Conservation (phyloP, 2,113 vertebrate species). For the Paradoxurus hermaphroditus region DNA sequence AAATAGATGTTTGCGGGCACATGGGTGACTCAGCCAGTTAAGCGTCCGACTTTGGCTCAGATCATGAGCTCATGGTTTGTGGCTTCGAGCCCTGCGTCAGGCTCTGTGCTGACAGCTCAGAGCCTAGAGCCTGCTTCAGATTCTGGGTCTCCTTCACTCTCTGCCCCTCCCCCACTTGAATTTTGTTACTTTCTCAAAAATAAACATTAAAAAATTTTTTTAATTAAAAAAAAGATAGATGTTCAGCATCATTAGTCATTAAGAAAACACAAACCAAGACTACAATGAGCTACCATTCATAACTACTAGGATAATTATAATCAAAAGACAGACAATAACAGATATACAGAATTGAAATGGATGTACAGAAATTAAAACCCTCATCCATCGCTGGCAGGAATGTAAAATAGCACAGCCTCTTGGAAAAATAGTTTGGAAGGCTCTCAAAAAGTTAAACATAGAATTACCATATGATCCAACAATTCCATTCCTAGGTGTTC, state of each 20-base stretch:
- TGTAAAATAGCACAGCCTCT: background rate
- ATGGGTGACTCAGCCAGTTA: too few relatives aligned
- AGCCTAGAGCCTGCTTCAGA: too few relatives aligned
- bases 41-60: too few relatives aligned
- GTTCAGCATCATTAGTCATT: background rate
- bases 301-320: background rate
- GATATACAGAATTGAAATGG: background rate
- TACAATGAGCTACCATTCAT: background rate
- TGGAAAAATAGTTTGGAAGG: constrained; percentile 5
- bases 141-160: too few relatives aligned
- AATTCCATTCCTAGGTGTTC: background rate
- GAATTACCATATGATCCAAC: constrained; percentile 2
- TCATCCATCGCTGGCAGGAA: background rate
- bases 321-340: background rate
- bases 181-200: too few relatives aligned
- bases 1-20: background rate
- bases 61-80: too few relatives aligned
- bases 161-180: too few relatives aligned
- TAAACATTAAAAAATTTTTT: background rate
- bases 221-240: background rate
- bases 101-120: too few relatives aligned
- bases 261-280: constrained; percentile 22
- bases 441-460: constrained; percentile 17
- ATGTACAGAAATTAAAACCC: background rate
- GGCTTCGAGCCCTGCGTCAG: too few relatives aligned